Evolutionary conservation across 2,888 invertebrate genomes (phyloP).

Genomic region (Cartodere bifasciata): DNA sequence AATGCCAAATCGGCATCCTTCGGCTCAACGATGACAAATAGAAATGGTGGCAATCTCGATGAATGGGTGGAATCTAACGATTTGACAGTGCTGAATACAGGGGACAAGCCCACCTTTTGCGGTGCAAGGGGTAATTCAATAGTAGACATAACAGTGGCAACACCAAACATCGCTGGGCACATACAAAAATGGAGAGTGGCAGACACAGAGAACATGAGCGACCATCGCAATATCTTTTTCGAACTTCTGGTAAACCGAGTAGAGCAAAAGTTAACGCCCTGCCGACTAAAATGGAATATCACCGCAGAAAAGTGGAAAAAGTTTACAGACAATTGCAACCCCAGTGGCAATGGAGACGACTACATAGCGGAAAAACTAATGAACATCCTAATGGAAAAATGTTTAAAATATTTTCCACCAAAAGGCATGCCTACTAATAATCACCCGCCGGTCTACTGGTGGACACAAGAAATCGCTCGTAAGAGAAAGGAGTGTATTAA

Average conservation of each 20-base stretch:
- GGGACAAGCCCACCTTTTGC: slow-evolving; percentile 8
- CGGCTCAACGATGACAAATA: slow-evolving; percentile 3
- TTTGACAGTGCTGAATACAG: slow-evolving; percentile 5
- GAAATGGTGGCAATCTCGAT: slow-evolving; percentile 6
- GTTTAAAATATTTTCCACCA: too few relatives aligned
- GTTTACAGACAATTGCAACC: too few relatives aligned
- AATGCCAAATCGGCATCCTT: slow-evolving; percentile 6
- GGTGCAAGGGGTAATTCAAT: slow-evolving; percentile 1
- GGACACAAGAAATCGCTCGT: slow-evolving; percentile 3
- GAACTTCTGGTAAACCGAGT: too few relatives aligned
- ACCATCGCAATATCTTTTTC: too few relatives aligned
- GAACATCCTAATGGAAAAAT: too few relatives aligned
- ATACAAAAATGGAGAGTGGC: too few relatives aligned
- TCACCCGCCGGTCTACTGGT: slow-evolving; percentile 3
- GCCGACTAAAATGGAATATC: too few relatives aligned
- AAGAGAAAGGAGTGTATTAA: slow-evolving; percentile 3
- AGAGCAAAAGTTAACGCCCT: too few relatives aligned
- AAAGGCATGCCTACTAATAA: slow-evolving; percentile 1
- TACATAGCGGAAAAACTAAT: too few relatives aligned
- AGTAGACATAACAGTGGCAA: slow-evolving; percentile 7
- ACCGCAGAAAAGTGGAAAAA: too few relatives aligned
- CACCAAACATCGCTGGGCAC: too few relatives aligned
- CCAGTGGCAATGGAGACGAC: background rate
- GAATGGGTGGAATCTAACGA: slow-evolving; percentile 3
- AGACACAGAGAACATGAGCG: too few relatives aligned